Conservation (phyloP, 2,888 invertebrate species). For the Erebia epiphron region DNA sequence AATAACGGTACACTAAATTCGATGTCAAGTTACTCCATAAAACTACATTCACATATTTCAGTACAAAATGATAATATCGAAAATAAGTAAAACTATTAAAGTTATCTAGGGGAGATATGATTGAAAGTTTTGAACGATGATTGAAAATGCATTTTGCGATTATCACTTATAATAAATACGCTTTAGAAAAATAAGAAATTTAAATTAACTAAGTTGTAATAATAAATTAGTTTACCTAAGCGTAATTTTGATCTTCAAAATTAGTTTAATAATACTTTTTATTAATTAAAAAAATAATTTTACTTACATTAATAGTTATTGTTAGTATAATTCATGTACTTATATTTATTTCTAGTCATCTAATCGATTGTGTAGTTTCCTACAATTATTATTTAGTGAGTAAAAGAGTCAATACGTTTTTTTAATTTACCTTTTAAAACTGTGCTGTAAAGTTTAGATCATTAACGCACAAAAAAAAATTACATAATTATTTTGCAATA, state of each 20-base stretch:
- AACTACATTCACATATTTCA: too few relatives aligned
- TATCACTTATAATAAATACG: background rate
- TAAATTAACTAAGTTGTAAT: background rate
- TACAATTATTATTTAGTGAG: background rate
- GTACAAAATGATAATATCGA: background rate
- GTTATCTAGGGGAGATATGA: background rate
- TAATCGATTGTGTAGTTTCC: background rate
- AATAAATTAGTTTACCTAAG: background rate
- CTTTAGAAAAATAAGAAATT: conserved; percentile 2
- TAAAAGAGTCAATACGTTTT: background rate
- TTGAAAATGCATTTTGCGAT: background rate
- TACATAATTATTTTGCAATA: too few relatives aligned
- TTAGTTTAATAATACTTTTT: background rate
- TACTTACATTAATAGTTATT: conserved; percentile 1
- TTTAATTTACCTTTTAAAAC: too few relatives aligned
- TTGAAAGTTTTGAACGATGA: background rate
- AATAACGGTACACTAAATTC: too few relatives aligned
- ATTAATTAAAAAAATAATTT: background rate
- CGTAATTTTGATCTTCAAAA: conserved; percentile 2
- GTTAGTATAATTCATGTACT: background rate
- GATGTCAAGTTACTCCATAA: too few relatives aligned
- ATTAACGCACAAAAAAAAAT: too few relatives aligned
- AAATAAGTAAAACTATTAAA: background rate
- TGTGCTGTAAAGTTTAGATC: too few relatives aligned
- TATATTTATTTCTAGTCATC: conserved; percentile 12